A percentile compares a stretch with the other conserved stretches of the same genome.
Conservation (phyloP, 2,888 invertebrate species). For the Piscicola geometra region DNA sequence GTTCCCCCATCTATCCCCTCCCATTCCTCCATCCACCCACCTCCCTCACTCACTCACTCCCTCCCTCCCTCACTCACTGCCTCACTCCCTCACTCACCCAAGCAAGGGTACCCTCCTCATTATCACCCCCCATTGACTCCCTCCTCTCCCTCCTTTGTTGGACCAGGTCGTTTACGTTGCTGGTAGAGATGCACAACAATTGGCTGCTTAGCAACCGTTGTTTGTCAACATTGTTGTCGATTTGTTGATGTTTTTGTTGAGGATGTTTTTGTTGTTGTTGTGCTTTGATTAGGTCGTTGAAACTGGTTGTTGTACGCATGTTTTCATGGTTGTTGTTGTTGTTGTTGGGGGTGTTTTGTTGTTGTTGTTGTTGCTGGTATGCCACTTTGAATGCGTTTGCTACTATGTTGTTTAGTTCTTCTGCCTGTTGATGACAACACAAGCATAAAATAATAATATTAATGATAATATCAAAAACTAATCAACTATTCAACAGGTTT, state of each 20-base stretch:
- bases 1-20: too few species aligned
- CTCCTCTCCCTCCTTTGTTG: conserved; percentile 49
- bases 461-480: neutral
- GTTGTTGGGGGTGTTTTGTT: neutral
- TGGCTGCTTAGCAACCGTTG: conserved; percentile 46
- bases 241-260: conserved; percentile 37
- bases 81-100: conserved; percentile 14
- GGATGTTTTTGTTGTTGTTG: conserved; percentile 51
- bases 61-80: too few species aligned
- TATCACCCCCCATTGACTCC: conserved; percentile 3
- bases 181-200: conserved; percentile 48
- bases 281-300: conserved; percentile 53
- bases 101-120: conserved; percentile 15
- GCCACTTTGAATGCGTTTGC: conserved; percentile 89
- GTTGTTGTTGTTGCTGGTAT: conserved; percentile 58
- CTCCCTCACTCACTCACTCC: too few species aligned
- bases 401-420: conserved; percentile 77
- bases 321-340: neutral
- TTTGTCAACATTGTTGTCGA: conserved; percentile 30
- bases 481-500: neutral
- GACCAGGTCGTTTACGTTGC: conserved; percentile 48
- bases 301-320: conserved; percentile 36
- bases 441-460: too few species aligned
- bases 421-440: conserved; percentile 63
- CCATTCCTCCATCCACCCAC: too few species aligned